Percentiles rank a stretch among this genome's conserved stretches.
Conservation (phyloP, 1,140 invertebrate genomes). For the Metopolophium dirhodum region DNA sequence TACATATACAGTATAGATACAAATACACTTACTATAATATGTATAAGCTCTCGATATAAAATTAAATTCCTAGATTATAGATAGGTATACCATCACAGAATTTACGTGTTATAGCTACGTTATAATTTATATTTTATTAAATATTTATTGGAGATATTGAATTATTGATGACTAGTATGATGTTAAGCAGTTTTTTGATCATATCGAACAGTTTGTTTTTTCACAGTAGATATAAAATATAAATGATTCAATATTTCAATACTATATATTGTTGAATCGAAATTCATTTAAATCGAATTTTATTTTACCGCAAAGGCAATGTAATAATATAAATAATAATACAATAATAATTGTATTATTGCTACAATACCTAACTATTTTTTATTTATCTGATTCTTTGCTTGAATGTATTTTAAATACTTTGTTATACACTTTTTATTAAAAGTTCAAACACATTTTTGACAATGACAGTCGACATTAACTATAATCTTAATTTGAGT, state of each 20-base stretch:
- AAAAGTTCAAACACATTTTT: too few species aligned
- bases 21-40: too few species aligned
- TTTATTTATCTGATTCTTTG: too few species aligned
- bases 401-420: too few species aligned
- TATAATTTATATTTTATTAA: not conserved
- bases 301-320: not conserved
- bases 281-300: not conserved
- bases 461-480: too few species aligned
- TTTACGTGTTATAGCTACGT: not conserved
- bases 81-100: not conserved
- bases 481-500: not conserved
- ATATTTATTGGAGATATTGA: not conserved
- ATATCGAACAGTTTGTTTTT: not conserved
- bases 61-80: not conserved
- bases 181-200: not conserved
- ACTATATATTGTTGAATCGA: not conserved
- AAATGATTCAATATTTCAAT: not conserved
- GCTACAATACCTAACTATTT: too few species aligned
- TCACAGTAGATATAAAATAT: not conserved
- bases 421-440: too few species aligned
- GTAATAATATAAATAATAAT: too few species aligned
- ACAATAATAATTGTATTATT: too few species aligned
- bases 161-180: not conserved
- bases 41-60: not conserved
- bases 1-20: too few species aligned